phyloP scores from a whole-genome alignment of 2,888 invertebrate species.

The Leptopilina drosophilae region DNA sequence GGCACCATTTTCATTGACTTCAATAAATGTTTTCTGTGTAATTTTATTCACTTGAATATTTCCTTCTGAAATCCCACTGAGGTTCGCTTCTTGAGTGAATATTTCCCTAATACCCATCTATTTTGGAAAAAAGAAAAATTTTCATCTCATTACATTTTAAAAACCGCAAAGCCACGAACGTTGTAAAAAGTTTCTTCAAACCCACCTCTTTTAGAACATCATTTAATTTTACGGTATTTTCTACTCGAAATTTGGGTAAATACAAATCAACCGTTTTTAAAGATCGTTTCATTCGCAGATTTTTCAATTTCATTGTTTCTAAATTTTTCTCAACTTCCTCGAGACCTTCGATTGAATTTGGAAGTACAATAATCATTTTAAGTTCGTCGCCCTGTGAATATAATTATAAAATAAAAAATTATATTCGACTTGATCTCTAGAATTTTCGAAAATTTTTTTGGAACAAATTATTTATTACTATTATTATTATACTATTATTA shows the following conservation, averaged over 20 bases:
- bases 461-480: too few relatives aligned
- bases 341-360: conserved; percentile 84
- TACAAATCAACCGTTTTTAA: conserved; percentile 79
- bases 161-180: too few relatives aligned
- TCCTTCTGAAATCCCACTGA: background rate
- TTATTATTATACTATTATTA: too few relatives aligned
- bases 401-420: too few relatives aligned
- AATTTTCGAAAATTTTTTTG: too few relatives aligned
- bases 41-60: background rate
- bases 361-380: conserved; percentile 87
- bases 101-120: background rate
- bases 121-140: too few relatives aligned
- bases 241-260: conserved; percentile 89
- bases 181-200: too few relatives aligned
- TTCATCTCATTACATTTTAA: too few relatives aligned
- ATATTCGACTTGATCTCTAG: too few relatives aligned
- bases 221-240: conserved; percentile 84
- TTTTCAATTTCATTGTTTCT: conserved; percentile 78
- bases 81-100: background rate
- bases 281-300: conserved; percentile 78
- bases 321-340: conserved; percentile 81
- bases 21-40: background rate
- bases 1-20: background rate
- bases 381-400: conserved; percentile 79
- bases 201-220: conserved; percentile 81